Evolutionary conservation across 2,113 vertebrate genomes (phyloP), one percentile per base, ranked within the genome.

Genomic region (Hoplias malabaricus): DNA sequence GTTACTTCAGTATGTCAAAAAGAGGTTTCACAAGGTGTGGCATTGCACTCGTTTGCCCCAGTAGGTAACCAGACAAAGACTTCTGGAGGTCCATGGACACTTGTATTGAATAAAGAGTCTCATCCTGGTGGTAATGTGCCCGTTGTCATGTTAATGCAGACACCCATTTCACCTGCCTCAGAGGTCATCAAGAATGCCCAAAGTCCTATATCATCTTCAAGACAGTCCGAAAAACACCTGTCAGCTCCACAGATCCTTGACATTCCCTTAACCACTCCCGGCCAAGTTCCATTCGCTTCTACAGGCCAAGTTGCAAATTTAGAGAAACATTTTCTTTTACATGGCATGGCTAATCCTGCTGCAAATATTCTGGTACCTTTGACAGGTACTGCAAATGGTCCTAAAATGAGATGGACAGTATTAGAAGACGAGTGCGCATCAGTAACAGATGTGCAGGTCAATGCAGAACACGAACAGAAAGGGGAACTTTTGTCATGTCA

Each of bases 61-160:
- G 8, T 62, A 11, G 48, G 59, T 21, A 43, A 66, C 40, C 56
- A 65, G 21, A 27, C 36, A 34, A 56, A 56, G 23, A 5, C 69
- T 25, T 23, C 65, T 21, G 40, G 80, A 0, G 80, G 83, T 4
- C 21, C 79, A 11, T 92, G 88, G 86, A 88, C 82, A 13, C 43
- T 93, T 11, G 85, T 84, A 2, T 79, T 92, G 0, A 75, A 92
- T 66, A 84, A 89, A 69, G 40, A 75, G 1, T 86, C 86, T 0
- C 84, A 86, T 69, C 86, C 89, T 14, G 86, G 84, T 14, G 86
- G 84, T 5, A 53, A 21, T 3, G 23, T 84, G 2, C 83, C 89
- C 2, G 78, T 93, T 2, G 84, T 93, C 1, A 68, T 93, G 59
- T 75, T 92, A 62, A 25, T 93, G 54, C 89, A 91, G 0, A 74